A percentile compares a stretch with the other conserved stretches of the same genome.
Conservation (phyloP, 2,888 invertebrate species). For the Ophioninae sp. region DNA sequence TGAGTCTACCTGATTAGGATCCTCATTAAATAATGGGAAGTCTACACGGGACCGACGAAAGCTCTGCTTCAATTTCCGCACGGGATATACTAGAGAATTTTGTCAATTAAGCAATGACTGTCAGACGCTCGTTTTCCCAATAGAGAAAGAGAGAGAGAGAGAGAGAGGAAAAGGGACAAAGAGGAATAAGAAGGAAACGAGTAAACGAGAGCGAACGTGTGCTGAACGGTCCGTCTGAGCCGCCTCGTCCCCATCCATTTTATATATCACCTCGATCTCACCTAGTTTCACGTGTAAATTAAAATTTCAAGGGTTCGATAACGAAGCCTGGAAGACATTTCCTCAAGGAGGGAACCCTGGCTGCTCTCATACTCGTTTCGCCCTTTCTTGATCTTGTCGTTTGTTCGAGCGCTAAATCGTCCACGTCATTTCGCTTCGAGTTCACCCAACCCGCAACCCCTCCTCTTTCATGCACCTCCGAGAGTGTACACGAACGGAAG, state of each 20-base stretch:
- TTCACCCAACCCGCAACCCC: conserved; percentile 6
- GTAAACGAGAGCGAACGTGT: background rate
- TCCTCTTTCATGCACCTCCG: background rate
- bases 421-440: conserved; percentile 42
- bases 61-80: too few relatives aligned
- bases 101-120: conserved; percentile 50
- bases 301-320: conserved; percentile 75
- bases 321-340: conserved; percentile 64
- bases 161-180: background rate
- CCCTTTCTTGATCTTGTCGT: conserved; percentile 43
- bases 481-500: background rate
- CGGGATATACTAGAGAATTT: conserved; percentile 29
- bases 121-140: conserved; percentile 11
- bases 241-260: conserved; percentile 20
- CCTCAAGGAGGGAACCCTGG: background rate
- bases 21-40: too few relatives aligned
- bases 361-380: conserved; percentile 10
- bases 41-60: too few relatives aligned
- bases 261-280: conserved; percentile 34
- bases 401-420: conserved; percentile 56
- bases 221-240: conserved; percentile 27
- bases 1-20: too few relatives aligned
- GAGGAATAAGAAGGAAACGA: conserved; percentile 1
- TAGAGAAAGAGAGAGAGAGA: conserved; percentile 2
- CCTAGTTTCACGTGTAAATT: conserved; percentile 59